phyloP scores from a whole-genome alignment of 2,113 vertebrate genomes.

The Petaurus breviceps region DNA sequence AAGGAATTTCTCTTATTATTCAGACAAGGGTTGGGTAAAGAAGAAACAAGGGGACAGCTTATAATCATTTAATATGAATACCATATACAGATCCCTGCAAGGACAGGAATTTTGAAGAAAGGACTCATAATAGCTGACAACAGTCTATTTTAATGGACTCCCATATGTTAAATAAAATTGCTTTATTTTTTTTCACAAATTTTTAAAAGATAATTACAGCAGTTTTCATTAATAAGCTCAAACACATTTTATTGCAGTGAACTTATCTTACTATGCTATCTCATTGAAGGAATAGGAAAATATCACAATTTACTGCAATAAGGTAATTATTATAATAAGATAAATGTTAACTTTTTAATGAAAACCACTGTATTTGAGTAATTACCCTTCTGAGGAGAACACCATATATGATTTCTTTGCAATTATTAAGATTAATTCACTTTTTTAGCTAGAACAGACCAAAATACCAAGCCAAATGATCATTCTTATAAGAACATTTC shows the following conservation, averaged over 20 bases:
- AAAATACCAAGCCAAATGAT: constrained; percentile 78
- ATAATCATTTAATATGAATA: background rate
- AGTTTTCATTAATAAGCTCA: constrained; percentile 65
- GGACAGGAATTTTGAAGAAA: background rate
- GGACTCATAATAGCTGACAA: too few species aligned
- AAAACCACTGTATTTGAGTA: constrained; percentile 79
- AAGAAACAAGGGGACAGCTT: background rate
- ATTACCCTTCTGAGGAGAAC: constrained; percentile 73
- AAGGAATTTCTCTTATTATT: background rate
- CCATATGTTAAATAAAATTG: background rate
- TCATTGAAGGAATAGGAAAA: constrained; percentile 65
- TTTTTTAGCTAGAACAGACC: constrained; percentile 75
- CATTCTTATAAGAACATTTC: constrained; percentile 73
- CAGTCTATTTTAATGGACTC: background rate
- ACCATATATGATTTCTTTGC: constrained; percentile 79
- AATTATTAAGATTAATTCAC: constrained; percentile 82
- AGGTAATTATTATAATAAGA: constrained; percentile 79
- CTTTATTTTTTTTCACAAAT: constrained; percentile 22
- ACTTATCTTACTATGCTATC: constrained; percentile 38
- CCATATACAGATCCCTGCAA: background rate
- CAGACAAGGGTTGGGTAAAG: background rate
- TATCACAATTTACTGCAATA: constrained; percentile 78
- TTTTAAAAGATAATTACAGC: constrained; percentile 41
- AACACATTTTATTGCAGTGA: constrained; percentile 53
- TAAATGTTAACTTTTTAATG: constrained; percentile 82